Conservation (phyloP, 1,140 invertebrate genomes). For the Pachyrhynchus sulphureomaculatus region DNA sequence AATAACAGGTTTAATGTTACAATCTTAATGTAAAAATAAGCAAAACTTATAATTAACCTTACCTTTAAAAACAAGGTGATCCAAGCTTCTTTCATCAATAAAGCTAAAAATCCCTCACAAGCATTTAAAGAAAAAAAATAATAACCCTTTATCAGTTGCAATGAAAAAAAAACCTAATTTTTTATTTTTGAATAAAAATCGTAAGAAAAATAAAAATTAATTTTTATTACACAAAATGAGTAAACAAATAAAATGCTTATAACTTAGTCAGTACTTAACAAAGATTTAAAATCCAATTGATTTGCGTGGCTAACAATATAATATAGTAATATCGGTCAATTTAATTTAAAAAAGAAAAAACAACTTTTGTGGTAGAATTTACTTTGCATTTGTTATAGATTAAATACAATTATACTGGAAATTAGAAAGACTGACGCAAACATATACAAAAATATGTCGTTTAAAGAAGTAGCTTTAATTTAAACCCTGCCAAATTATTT, state of each 20-base stretch:
- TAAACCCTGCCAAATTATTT: conserved; percentile 18
- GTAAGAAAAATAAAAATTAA: conserved; percentile 17
- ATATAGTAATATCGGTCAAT: neutral
- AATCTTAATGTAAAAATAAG: no score
- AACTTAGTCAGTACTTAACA: conserved; percentile 14
- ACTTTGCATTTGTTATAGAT: neutral
- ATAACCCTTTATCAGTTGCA: no score
- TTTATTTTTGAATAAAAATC: conserved; percentile 7
- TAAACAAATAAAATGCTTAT: conserved; percentile 26
- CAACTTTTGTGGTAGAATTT: conserved; percentile 11
- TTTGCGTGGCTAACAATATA: neutral
- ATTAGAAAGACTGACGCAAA: no score
- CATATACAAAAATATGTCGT: no score
- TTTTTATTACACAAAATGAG: conserved; percentile 31
- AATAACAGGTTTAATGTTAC: no score
- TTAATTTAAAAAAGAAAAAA: no score
- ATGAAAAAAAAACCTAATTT: neutral
- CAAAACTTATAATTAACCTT: no score
- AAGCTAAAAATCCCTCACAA: no score
- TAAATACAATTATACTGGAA: neutral
- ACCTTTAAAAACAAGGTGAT: no score
- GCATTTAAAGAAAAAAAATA: no score
- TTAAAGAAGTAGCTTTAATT: neutral
- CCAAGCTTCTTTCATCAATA: no score
- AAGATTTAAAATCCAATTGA: neutral